Evolutionary conservation across 2,797 vertebrate species (phyloP).

Genomic region (Lepidocolaptes lacrymiger): DNA sequence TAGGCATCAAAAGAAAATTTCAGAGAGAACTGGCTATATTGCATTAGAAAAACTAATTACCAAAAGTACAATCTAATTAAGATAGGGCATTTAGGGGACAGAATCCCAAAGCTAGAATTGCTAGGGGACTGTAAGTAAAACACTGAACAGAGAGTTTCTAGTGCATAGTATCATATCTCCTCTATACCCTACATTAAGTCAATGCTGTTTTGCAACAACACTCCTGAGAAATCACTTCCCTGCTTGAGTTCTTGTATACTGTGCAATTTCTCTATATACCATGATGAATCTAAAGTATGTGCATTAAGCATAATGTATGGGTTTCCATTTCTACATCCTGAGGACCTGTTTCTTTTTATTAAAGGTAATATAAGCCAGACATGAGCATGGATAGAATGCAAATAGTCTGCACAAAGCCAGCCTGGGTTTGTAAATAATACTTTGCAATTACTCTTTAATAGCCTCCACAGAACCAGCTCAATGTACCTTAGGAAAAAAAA

Average conservation of each 20-base stretch:
- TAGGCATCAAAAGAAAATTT: constrained; percentile 17
- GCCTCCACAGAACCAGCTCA: not conserved
- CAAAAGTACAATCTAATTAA: constrained; percentile 59
- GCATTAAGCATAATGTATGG: constrained; percentile 17
- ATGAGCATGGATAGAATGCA: not conserved
- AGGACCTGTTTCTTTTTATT: constrained; percentile 2
- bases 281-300: not conserved
- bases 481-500: not conserved
- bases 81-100: constrained; percentile 8
- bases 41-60: constrained; percentile 64
- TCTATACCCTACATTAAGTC: not conserved
- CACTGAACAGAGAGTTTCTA: not conserved
- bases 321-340: constrained; percentile 40
- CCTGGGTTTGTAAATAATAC: not conserved
- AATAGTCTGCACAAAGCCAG: constrained; percentile 10
- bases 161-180: not conserved
- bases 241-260: not conserved
- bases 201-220: not conserved
- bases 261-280: not conserved
- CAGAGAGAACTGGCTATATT: not conserved
- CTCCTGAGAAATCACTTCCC: not conserved
- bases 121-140: constrained; percentile 5
- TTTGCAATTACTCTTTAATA: not conserved
- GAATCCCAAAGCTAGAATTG: constrained; percentile 16
- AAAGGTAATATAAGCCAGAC: not conserved